Conservation (phyloP, 2,888 invertebrate genomes). For the Scelioninae gen. 2 region DNA sequence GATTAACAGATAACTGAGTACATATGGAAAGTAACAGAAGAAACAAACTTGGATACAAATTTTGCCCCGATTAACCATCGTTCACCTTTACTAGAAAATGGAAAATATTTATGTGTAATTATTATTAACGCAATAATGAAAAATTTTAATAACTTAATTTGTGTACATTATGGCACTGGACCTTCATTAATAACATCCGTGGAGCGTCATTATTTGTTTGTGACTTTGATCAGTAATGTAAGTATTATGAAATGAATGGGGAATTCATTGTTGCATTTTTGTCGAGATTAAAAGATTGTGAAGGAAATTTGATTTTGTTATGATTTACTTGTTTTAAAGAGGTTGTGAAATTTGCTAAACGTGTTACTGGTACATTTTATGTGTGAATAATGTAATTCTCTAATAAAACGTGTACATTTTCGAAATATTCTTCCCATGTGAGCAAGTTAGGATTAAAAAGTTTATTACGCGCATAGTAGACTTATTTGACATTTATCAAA, state of each 20-base stretch:
- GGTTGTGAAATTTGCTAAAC: conserved; percentile 2
- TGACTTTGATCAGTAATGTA: conserved; percentile 25
- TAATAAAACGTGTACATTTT: too few species aligned
- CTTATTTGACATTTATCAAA: too few species aligned
- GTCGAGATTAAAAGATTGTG: conserved; percentile 40
- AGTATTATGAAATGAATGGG: conserved; percentile 33
- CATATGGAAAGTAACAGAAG: conserved; percentile 33
- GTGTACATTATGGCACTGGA: conserved; percentile 72
- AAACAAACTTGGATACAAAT: conserved; percentile 26
- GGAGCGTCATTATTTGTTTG: conserved; percentile 26
- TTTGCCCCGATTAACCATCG: conserved; percentile 66
- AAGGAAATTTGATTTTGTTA: conserved; percentile 29
- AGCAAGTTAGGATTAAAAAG: too few species aligned
- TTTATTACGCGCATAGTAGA: too few species aligned
- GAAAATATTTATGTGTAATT: conserved; percentile 71
- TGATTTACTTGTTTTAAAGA: conserved; percentile 22
- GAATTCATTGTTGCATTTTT: conserved; percentile 34
- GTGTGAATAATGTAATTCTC: too few species aligned
- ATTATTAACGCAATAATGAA: conserved; percentile 73
- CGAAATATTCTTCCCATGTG: too few species aligned
- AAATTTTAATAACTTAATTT: conserved; percentile 73
- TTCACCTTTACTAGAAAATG: conserved; percentile 67
- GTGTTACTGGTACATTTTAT: background rate
- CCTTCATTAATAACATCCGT: conserved; percentile 34
- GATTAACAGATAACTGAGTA: conserved; percentile 26